phyloP scores from a whole-genome alignment of 2,888 invertebrate genomes.

The Hanleya hanleyi region DNA sequence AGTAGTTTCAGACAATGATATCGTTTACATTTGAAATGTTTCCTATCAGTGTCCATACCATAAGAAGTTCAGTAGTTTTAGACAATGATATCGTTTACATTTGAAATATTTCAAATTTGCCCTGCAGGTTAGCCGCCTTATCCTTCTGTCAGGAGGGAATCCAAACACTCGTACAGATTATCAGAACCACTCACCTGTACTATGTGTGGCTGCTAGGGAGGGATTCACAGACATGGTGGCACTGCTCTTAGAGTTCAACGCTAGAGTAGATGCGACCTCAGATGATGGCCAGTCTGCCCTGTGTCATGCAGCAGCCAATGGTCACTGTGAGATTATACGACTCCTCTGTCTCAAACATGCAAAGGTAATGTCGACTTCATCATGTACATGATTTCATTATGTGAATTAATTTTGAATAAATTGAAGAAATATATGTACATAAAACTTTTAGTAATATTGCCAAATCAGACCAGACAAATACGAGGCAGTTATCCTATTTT shows the following conservation, averaged over 20 bases:
- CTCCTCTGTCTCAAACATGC: slow-evolving; percentile 77
- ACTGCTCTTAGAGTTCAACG: slow-evolving; percentile 92
- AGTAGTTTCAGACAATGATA: neutral
- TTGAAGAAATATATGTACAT: no score
- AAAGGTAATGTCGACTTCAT: slow-evolving; percentile 58
- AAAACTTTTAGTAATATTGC: no score
- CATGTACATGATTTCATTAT: no score
- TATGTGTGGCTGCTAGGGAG: slow-evolving; percentile 92
- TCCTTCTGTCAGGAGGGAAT: slow-evolving; percentile 91
- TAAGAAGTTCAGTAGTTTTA: no score
- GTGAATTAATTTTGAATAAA: no score
- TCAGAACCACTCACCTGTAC: slow-evolving; percentile 78
- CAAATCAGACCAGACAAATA: no score
- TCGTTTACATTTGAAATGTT: neutral
- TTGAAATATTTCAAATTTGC: slow-evolving; percentile 7
- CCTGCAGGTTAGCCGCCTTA: slow-evolving; percentile 84
- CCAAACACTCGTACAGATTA: slow-evolving; percentile 88
- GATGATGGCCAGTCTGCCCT: slow-evolving; percentile 92
- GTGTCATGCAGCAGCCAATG: slow-evolving; percentile 88
- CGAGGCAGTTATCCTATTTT: no score
- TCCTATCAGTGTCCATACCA: no score
- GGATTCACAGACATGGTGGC: slow-evolving; percentile 95
- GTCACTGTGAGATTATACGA: slow-evolving; percentile 85
- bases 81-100: no score
- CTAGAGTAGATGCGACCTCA: slow-evolving; percentile 88